A percentile compares a stretch with the other conserved stretches of the same genome.
Conservation (phyloP, 2,888 invertebrate species). For the Drosophila pseudotalamancana region DNA sequence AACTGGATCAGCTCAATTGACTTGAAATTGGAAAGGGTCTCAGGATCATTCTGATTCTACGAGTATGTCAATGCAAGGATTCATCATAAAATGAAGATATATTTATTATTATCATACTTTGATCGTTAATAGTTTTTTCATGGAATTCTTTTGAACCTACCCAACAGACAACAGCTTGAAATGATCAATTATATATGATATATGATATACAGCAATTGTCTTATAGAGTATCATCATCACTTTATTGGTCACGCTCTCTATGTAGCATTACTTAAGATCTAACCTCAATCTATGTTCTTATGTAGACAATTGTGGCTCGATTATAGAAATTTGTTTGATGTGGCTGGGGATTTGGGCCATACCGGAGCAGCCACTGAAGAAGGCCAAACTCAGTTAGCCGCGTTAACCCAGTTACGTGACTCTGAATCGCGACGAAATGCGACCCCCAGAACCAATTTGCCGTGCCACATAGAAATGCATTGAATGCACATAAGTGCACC, state of each 20-base stretch:
- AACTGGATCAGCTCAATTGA: too few relatives aligned
- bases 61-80: too few relatives aligned
- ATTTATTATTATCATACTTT: too few relatives aligned
- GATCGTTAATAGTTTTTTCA: too few relatives aligned
- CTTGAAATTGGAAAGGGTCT: too few relatives aligned
- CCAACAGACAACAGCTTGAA: too few relatives aligned
- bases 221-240: too few relatives aligned
- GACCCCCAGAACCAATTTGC: constrained; percentile 72
- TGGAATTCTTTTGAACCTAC: too few relatives aligned
- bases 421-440: constrained; percentile 72
- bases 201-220: too few relatives aligned
- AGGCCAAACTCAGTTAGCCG: constrained; percentile 51
- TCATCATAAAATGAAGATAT: too few relatives aligned
- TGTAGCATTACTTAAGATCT: background rate
- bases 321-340: constrained; percentile 5
- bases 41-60: too few relatives aligned
- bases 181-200: too few relatives aligned
- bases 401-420: constrained; percentile 75
- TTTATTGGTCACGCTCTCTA: background rate
- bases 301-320: background rate
- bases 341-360: constrained; percentile 39
- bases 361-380: constrained; percentile 30
- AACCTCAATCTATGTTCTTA: background rate
- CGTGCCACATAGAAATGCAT: constrained; percentile 43
- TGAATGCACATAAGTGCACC: constrained; percentile 57